phyloP scores from a whole-genome alignment of 2,113 vertebrate species.

The Eclectus roratus region DNA sequence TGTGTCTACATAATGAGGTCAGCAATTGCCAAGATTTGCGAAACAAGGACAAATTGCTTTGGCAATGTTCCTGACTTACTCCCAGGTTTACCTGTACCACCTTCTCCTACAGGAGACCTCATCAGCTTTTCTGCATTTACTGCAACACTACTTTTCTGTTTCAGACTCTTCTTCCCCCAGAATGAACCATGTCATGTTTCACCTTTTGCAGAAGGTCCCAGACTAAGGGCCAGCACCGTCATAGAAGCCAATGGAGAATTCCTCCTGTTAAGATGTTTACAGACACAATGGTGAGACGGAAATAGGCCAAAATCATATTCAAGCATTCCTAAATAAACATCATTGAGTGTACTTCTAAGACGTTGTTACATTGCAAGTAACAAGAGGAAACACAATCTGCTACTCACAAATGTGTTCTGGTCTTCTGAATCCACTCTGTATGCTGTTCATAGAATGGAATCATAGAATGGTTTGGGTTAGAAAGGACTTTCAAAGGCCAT shows the following conservation, averaged over 20 bases:
- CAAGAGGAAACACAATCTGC: not conserved
- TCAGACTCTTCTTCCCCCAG: not conserved
- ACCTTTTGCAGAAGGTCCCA: not conserved
- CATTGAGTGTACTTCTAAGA: not conserved
- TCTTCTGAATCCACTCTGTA: not conserved
- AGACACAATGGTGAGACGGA: not conserved
- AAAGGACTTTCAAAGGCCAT: not conserved
- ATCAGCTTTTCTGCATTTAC: not conserved
- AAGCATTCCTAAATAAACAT: not conserved
- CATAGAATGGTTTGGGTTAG: not conserved
- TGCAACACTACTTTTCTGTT: not conserved
- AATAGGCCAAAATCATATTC: not conserved
- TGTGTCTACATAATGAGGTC: not conserved
- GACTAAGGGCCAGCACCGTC: not conserved
- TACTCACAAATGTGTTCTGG: not conserved
- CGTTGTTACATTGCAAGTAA: not conserved
- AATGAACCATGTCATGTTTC: not conserved
- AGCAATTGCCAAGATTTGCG: not conserved
- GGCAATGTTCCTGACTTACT: not conserved
- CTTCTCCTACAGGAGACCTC: not conserved
- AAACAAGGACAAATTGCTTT: conserved; percentile 22
- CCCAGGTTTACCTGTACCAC: not conserved
- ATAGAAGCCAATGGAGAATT: not conserved
- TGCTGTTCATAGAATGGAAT: not conserved
- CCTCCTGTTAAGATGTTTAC: not conserved